Evolutionary conservation across 2,888 invertebrate species (phyloP), one percentile per base, ranked within the genome.

Genomic region (Camponotus fellah): DNA sequence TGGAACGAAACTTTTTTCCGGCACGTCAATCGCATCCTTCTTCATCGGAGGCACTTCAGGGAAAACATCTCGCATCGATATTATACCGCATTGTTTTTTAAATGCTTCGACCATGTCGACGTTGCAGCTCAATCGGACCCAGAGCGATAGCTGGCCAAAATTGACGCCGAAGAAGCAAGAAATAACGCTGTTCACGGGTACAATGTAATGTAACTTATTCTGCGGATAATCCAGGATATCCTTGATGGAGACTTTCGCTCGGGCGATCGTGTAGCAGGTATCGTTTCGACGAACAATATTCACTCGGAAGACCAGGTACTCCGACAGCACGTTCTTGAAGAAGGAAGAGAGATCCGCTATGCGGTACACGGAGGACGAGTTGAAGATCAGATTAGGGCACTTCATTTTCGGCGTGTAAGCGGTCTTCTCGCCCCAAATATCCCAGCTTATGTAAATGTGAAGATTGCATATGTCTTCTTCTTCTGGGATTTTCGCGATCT

Each of bases 191-290:
- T 90, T 89, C 62, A 94, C 86, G 4, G 92, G 89, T 0, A 88
- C 87, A 3, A 92, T 87, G 34, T 93, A 94, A 58, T 92, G 91
- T 43, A 93, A 75, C 66, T 94, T 94, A 76, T 92, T 94, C 74
- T 93, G 92, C 0, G 94, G 94, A 88, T 93, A 92, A 83, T 93
- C 91, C 14, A 94, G 77, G 46, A 93, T 92, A 65, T 94, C 92
- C 68, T 91, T 91, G 75, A 93, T 85, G 80, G 88, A 89, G 5
- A 93, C 87, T 74, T 91, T 91, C 3, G 92, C 93, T 17, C 85
- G 85, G 4, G 92, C 94, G 0, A 92, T 76, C 4, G 85, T 76
- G 37, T 87, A 90, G 26, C 79, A 85, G 14, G 82, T 84, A 2
- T 71, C 43, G 6, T 89, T 87, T 10, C 74, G 74, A 32, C 89